These are phyloP conservation scores for Timema podura DNA, from an alignment of 2,888 invertebrate species.

Conservation along the genomic window DNA sequence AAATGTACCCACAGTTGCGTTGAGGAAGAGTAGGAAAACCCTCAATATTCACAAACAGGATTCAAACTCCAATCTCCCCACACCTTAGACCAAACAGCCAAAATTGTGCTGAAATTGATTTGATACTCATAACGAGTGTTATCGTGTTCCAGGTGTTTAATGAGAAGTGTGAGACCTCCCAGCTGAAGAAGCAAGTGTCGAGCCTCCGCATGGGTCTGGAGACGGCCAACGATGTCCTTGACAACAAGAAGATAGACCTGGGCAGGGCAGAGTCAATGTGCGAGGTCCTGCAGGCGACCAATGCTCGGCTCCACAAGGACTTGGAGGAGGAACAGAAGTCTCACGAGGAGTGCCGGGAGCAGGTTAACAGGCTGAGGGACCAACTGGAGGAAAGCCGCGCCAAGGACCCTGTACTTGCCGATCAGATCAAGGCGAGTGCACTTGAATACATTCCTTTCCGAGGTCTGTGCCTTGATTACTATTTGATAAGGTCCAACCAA, in stretches of 20 bases:
- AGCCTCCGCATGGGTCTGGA: constrained; percentile 32
- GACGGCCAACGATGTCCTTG: constrained; percentile 31
- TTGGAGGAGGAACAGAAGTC: constrained; percentile 30
- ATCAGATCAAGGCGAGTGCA: constrained; percentile 29
- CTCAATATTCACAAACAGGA: too few species aligned
- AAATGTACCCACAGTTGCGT: too few species aligned
- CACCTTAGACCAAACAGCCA: too few species aligned
- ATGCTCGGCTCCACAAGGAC: constrained; percentile 28
- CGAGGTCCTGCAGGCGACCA: constrained; percentile 26
- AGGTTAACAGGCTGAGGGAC: constrained; percentile 21
- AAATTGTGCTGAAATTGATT: too few species aligned
- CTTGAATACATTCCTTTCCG: too few species aligned
- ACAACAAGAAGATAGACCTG: constrained; percentile 31
- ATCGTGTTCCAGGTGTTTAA: constrained; percentile 31
- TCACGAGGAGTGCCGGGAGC: constrained; percentile 29
- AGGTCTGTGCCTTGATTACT: too few species aligned
- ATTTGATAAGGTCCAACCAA: too few species aligned
- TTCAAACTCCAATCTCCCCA: too few species aligned
- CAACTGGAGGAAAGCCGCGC: constrained; percentile 31
- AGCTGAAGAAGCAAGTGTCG: constrained; percentile 31
- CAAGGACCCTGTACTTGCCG: constrained; percentile 28
- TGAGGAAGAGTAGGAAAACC: too few species aligned
- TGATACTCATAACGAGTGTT: too few species aligned
- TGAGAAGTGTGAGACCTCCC: constrained; percentile 32
- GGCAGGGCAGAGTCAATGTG: constrained; percentile 28